Evolutionary conservation across 2,888 invertebrate species (phyloP), one percentile per base, ranked within the genome.

Genomic region (Hofmannophila pseudospretella): DNA sequence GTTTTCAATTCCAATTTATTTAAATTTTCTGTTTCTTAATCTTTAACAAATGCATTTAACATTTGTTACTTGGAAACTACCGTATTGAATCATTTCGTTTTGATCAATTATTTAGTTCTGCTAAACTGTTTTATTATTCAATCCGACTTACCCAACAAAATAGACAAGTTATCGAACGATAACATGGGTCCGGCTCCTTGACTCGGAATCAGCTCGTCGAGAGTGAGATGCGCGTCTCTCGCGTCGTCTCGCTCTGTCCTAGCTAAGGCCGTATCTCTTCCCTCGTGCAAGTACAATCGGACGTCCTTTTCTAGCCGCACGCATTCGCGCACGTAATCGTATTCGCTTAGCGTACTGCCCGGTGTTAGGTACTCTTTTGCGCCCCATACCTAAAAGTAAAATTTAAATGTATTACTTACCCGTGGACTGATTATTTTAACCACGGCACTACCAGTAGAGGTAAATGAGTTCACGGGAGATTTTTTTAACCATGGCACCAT

Each of bases 261-360:
- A 0, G 94, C 92, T 47, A 91, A 89, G 44, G 93, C 90, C 37
- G 90, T 89, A 47, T 91, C 89, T 20, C 88, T 87, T 51, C 93
- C 93, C 26, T 91, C 89, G 42, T 90, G 89, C 1, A 93, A 68
- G 34, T 89, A 91, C 42, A 95, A 70, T 23, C 90, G 86, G 1
- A 97, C 94, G 74, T 97, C 97, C 64, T 93, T 92, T 68, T 98
- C 97, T 59, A 97, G 78, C 63, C 98, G 97, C 39, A 97, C 93
- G 70, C 98, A 97, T 58, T 94, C 93, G 58, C 98, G 96, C 37
- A 98, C 93, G 68, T 97, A 97, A 70, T 96, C 96, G 71, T 97
- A 95, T 68, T 97, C 96, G 43, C 94, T 93, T 20, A 98, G 89
- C 7, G 91, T 90, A 22, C 95, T 94, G 35, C 95, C 93, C 8